These are phyloP conservation scores for Pantala flavescens DNA, from an alignment of 1,140 invertebrate species.

Conservation along the genomic window DNA sequence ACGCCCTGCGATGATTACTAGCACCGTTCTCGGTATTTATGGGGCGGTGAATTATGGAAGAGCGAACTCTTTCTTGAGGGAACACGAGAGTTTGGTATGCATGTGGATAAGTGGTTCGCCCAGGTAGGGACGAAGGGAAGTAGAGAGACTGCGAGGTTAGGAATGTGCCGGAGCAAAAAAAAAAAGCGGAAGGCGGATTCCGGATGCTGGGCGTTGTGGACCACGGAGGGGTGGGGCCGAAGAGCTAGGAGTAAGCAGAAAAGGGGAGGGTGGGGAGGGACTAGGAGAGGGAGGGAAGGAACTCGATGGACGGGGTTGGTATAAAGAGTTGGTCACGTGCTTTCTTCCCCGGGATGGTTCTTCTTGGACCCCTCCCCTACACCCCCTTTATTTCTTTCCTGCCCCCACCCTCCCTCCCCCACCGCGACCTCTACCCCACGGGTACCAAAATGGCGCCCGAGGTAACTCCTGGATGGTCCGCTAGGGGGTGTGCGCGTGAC, in stretches of 20 bases:
- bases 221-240: not conserved
- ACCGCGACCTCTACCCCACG: not conserved
- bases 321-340: not conserved
- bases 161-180: not conserved
- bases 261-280: not conserved
- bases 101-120: too few relatives aligned
- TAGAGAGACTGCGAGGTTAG: not conserved
- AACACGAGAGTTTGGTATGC: too few relatives aligned
- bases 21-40: too few relatives aligned
- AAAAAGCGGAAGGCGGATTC: not conserved
- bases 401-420: not conserved
- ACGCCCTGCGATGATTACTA: too few relatives aligned
- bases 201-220: not conserved
- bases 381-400: not conserved
- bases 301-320: not conserved
- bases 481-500: not conserved
- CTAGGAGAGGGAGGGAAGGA: not conserved
- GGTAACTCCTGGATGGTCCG: not conserved
- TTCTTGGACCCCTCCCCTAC: not conserved
- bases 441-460: not conserved
- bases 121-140: not conserved
- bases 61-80: too few relatives aligned
- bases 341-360: constrained; percentile 2
- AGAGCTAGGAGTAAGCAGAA: not conserved
- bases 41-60: too few relatives aligned